Evolutionary conservation across 1,140 invertebrate species (phyloP).

Genomic region (Ladona fulva): DNA sequence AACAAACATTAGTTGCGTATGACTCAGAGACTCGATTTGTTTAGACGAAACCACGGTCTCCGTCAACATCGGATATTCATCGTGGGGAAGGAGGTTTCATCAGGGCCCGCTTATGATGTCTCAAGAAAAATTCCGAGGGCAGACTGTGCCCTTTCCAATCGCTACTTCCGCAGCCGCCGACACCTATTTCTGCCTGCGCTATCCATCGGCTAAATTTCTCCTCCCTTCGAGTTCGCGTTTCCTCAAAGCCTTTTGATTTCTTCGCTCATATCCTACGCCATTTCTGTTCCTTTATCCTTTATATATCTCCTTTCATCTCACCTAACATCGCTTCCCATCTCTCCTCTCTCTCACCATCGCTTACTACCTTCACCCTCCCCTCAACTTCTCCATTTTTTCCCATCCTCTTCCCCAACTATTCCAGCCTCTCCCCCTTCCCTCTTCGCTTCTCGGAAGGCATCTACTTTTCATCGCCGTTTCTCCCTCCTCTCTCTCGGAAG

Average conservation of each 20-base stretch:
- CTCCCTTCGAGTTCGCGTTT: not conserved
- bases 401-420: no score
- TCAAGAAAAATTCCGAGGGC: not conserved
- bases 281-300: not conserved
- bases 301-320: constrained; percentile 10
- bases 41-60: not conserved
- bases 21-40: no score
- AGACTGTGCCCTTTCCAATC: not conserved
- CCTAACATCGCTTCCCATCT: not conserved
- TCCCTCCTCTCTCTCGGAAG: not conserved
- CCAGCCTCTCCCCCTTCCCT: not conserved
- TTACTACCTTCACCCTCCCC: not conserved
- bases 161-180: not conserved
- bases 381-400: not conserved
- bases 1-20: no score
- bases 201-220: no score
- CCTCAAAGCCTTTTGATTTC: not conserved
- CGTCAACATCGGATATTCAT: not conserved
- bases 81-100: not conserved
- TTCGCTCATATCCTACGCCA: not conserved
- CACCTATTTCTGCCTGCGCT: not conserved
- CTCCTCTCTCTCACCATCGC: not conserved
- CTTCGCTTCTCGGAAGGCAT: not conserved
- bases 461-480: not conserved
- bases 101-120: not conserved